A percentile compares a stretch with the other conserved stretches of the same genome.
Evolutionary conservation across 2,888 invertebrate species (phyloP).

Genomic region (Horisme vitalbata): DNA sequence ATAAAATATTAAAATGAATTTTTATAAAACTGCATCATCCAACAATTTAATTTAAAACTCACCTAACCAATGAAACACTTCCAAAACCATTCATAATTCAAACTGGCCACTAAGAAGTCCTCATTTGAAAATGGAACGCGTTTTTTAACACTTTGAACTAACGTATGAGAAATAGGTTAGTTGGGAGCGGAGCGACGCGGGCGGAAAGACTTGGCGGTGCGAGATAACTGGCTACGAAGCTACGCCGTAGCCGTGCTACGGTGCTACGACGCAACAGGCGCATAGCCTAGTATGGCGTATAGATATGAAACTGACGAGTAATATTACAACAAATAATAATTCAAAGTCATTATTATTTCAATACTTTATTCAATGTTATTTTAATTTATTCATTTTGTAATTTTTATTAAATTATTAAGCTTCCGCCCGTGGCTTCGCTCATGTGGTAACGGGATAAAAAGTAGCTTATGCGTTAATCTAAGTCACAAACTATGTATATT

Average conservation of each 20-base stretch:
- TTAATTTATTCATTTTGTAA: too few relatives aligned
- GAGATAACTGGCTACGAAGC: slow-evolving; percentile 69
- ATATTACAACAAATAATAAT: too few relatives aligned
- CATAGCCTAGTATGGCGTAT: slow-evolving; percentile 39
- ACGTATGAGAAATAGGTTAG: slow-evolving; percentile 54
- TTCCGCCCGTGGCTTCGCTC: too few relatives aligned
- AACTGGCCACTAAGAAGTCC: slow-evolving; percentile 41
- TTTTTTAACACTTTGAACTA: slow-evolving; percentile 35
- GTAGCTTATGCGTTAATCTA: too few relatives aligned
- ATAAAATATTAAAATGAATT: too few relatives aligned
- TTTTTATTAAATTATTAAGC: too few relatives aligned
- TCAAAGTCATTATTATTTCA: too few relatives aligned
- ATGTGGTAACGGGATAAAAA: too few relatives aligned
- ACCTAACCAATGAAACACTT: slow-evolving; percentile 40
- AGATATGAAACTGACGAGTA: slow-evolving; percentile 7
- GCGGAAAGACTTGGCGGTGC: slow-evolving; percentile 65
- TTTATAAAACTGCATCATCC: too few relatives aligned
- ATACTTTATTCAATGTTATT: too few relatives aligned
- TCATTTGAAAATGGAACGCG: slow-evolving; percentile 43
- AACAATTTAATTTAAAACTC: slow-evolving; percentile 32
- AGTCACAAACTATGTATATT: too few relatives aligned
- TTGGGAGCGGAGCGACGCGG: slow-evolving; percentile 53
- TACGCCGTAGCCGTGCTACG: slow-evolving; percentile 42
- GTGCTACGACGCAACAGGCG: slow-evolving; percentile 70
- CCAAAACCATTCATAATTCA: slow-evolving; percentile 46